Conservation (phyloP, 2,797 vertebrate species). For the Rhabdophis nuchalis region DNA sequence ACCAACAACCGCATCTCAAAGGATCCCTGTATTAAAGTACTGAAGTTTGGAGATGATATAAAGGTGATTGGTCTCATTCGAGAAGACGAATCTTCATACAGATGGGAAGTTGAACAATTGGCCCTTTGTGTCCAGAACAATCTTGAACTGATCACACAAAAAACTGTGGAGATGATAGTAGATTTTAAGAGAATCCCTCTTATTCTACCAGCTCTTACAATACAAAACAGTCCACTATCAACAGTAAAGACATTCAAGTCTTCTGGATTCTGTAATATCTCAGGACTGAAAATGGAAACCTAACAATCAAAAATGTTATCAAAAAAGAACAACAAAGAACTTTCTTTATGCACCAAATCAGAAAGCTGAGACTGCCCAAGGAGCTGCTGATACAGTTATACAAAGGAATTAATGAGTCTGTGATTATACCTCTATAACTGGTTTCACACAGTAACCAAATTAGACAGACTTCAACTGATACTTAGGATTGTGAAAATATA, state of each 20-base stretch:
- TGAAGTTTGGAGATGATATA: not conserved
- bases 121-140: not conserved
- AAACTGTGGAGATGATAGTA: not conserved
- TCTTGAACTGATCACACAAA: not conserved
- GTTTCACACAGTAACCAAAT: not conserved
- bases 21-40: not conserved
- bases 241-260: not conserved
- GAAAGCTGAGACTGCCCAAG: not conserved
- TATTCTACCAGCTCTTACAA: not conserved
- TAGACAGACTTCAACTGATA: not conserved
- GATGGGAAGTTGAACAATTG: not conserved
- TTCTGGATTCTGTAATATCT: not conserved
- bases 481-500: not conserved
- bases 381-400: not conserved
- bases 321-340: not conserved
- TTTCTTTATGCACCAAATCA: not conserved
- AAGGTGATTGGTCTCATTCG: not conserved
- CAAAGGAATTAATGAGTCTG: not conserved
- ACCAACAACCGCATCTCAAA: not conserved
- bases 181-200: not conserved
- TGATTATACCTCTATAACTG: not conserved
- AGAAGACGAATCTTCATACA: not conserved
- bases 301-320: not conserved
- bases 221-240: not conserved
- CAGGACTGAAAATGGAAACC: not conserved